Evolutionary conservation across 2,797 vertebrate genomes (phyloP), one percentile per base, ranked within the genome.

Genomic region (Poecilia wingei): DNA sequence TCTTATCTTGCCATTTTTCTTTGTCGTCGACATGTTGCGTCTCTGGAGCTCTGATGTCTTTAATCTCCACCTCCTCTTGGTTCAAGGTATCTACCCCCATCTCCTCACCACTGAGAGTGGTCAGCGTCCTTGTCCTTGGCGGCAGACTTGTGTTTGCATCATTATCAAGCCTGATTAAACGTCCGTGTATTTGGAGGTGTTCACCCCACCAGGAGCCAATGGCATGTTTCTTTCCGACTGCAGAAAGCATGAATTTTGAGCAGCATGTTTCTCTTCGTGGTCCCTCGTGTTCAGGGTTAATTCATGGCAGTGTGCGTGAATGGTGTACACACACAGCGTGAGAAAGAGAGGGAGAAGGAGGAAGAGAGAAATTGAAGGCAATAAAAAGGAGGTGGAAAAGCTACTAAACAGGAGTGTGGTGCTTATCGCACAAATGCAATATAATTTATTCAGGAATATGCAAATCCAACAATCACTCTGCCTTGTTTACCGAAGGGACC

Each of bases 381-480:
- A 82, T 75, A 77, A 75, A 86, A 76, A 86, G 79, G 73, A 81
- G 86, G 83, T 86, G 85, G 82, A 86, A 86, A 89, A 89, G 86
- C 88, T 80, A 87, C 81, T 79, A 84, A 91, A 91, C 91, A 92
- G 86, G 88, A 80, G 86, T 87, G 88, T 83, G 57, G 79, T 84
- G 93, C 93, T 92, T 95, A 94, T 95, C 92, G 88, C 91, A 79
- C 82, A 92, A 93, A 92, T 91, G 87, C 92, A 92, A 92, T 91
- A 87, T 94, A 91, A 94, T 94, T 95, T 95, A 94, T 95, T 94
- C 90, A 88, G 86, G 88, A 92, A 93, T 93, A 94, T 94, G 94
- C 91, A 93, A 95, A 95, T 95, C 90, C 92, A 91, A 91, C 87
- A 94, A 94, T 93, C 91, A 91, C 90, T 89, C 89, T 90, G 92